Conservation (phyloP, 2,797 vertebrate species). For the Catharus ustulatus region DNA sequence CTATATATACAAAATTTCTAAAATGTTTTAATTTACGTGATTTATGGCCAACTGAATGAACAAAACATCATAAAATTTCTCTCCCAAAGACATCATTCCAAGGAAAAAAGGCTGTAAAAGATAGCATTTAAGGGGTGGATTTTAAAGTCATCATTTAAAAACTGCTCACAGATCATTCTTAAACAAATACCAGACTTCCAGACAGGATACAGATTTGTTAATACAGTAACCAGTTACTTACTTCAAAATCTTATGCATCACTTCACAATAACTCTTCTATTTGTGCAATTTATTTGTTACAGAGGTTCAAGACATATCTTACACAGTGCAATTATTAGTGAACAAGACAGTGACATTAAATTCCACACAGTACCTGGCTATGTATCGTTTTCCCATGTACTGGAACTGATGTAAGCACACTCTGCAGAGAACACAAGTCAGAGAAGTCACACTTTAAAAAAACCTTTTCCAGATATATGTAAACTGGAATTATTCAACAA, state of each 20-base stretch:
- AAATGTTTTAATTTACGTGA: neutral
- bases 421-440: constrained; percentile 77
- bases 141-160: neutral
- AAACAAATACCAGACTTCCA: neutral
- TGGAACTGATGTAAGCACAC: constrained; percentile 97
- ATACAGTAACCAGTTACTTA: neutral
- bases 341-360: neutral
- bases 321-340: neutral
- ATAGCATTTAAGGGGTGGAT: neutral
- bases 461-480: neutral
- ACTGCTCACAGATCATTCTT: neutral
- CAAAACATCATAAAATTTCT: neutral
- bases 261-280: neutral
- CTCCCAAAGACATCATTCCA: neutral
- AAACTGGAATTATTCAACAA: neutral
- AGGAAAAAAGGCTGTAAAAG: neutral
- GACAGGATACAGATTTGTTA: neutral
- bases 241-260: neutral
- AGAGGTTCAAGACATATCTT: neutral
- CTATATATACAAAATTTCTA: neutral
- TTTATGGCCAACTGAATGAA: neutral
- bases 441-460: neutral
- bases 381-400: constrained; percentile 97
- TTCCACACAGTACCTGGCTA: constrained; percentile 90
- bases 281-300: neutral